Evolutionary conservation across 2,797 vertebrate genomes (phyloP).

Genomic region (Oryzias sinensis): DNA sequence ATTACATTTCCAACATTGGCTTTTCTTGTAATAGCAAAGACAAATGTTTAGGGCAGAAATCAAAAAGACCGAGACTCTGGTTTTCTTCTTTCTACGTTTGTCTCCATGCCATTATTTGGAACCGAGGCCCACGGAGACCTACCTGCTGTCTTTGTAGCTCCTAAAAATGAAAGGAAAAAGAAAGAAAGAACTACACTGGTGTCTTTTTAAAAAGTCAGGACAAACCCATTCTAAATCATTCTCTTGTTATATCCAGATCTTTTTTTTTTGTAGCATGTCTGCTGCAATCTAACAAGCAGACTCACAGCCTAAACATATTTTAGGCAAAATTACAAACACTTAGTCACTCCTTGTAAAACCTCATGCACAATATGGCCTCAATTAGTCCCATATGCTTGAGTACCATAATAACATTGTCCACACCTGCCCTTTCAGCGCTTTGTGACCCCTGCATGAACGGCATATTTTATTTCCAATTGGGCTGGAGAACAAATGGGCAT

Average conservation of each 20-base stretch:
- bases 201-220: no score
- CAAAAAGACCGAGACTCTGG: no score
- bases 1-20: no score
- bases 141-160: no score
- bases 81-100: no score
- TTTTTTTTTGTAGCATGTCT: neutral
- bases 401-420: constrained; percentile 14
- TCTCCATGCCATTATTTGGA: no score
- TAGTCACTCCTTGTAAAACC: constrained; percentile 7
- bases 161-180: no score
- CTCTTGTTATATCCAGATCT: constrained; percentile 2
- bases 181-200: no score
- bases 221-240: no score
- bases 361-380: constrained; percentile 10
- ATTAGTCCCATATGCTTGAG: constrained; percentile 26
- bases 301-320: constrained; percentile 16
- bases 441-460: constrained; percentile 34
- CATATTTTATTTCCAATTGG: constrained; percentile 28
- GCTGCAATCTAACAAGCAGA: no score
- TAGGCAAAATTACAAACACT: constrained; percentile 8
- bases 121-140: no score
- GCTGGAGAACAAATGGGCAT: constrained; percentile 54
- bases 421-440: constrained; percentile 27
- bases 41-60: constrained; percentile 29
- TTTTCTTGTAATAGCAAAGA: constrained; percentile 28